Percentiles rank a stretch among this genome's conserved stretches.
Conservation (phyloP, 35 echinoderm and acorn worm species). For the Amphiura filiformis region DNA sequence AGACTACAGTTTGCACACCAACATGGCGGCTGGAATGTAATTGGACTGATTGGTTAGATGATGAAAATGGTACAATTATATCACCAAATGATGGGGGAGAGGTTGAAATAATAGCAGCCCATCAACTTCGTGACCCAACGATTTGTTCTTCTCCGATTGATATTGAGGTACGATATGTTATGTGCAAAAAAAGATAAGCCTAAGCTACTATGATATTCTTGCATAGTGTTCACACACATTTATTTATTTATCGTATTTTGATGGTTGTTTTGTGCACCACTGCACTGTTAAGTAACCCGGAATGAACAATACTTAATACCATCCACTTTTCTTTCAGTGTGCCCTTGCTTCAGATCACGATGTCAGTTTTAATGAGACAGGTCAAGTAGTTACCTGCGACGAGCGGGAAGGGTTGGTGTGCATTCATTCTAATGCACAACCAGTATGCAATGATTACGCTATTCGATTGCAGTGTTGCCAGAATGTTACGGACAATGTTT, state of each 20-base stretch:
- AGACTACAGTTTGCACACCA: neutral
- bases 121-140: neutral
- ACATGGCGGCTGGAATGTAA: neutral
- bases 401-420: neutral
- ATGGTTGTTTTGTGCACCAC: neutral
- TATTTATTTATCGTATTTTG: no score
- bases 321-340: neutral
- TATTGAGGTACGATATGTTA: neutral
- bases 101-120: neutral
- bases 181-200: neutral
- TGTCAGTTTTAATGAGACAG: neutral
- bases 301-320: neutral
- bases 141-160: neutral
- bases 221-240: no score
- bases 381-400: neutral
- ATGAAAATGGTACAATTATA: neutral
- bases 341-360: neutral
- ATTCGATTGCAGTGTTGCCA: neutral
- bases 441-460: neutral
- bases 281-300: neutral
- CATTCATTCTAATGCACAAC: neutral
- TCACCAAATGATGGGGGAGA: neutral
- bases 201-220: neutral
- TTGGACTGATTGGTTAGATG: neutral
- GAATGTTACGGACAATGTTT: neutral